Evolutionary conservation across 2,888 invertebrate genomes (phyloP), one percentile per base, ranked within the genome.

Genomic region (Trisateles emortualis): DNA sequence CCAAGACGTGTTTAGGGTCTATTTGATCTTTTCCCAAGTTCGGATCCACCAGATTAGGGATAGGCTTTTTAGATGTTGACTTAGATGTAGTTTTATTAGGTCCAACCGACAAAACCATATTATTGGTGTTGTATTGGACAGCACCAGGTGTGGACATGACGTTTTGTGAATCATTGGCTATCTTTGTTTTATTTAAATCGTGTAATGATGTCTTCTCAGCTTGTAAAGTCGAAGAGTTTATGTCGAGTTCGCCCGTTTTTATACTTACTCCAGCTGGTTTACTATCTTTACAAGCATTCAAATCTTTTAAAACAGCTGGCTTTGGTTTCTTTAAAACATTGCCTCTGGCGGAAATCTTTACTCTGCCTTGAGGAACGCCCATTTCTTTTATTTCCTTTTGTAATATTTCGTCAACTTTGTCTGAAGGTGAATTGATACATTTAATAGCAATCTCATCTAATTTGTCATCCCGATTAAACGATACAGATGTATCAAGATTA

Each of bases 321-420:
- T 5, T 13, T 13, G n/a, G 32, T 6, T 32, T 13, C 13, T 10
- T 11, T 4, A 2, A 13, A 17, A n/a, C n/a, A n/a, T n/a, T n/a
- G n/a, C n/a, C n/a, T n/a, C n/a, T n/a, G n/a, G n/a, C n/a, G n/a
- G n/a, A n/a, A n/a, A 14, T 35, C 8, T 43, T 30, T 13, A 36
- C 29, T 13, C 6, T n/a, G 0, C 30, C 33, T 13, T 42, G 16
- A 41, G 58, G 44, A 16, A 51, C 16, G 1, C 56, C 54, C 0
- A 75, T 39, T 42, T 71, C 71, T 22, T 75, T 66, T 64, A 84
- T 76, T 68, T 83, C 83, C 48, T 68, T 70, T 0, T 81, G 44
- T 16, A 84, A 33, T 17, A 62, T 58, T 42, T 77, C 64, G 24
- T 84, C 84, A 22, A 85, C 73, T 43, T 77, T 52, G 11, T 52